Percentiles rank a stretch among this genome's conserved stretches.
Evolutionary conservation across 35 echinoderm and acorn worm genomes (phyloP).

Genomic region (Apostichopus californicus): DNA sequence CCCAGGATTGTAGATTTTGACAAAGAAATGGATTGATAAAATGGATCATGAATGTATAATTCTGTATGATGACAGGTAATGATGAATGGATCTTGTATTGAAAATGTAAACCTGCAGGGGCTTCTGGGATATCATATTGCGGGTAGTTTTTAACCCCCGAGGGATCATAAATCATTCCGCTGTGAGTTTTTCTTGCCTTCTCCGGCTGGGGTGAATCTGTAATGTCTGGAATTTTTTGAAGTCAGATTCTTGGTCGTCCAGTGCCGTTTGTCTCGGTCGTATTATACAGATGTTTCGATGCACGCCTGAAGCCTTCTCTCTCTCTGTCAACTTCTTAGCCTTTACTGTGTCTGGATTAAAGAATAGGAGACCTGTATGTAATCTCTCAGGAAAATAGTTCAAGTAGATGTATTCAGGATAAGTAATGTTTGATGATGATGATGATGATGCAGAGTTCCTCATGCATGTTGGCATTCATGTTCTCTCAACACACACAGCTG

Average conservation of each 20-base stretch:
- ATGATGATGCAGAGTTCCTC: too few relatives aligned
- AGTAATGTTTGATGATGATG: neutral
- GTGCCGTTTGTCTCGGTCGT: neutral
- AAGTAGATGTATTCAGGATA: slow-evolving; percentile 18
- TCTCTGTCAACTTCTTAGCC: neutral
- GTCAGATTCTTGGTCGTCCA: neutral
- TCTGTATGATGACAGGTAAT: neutral
- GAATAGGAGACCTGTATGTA: too few relatives aligned
- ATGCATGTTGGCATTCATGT: neutral
- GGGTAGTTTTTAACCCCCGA: neutral
- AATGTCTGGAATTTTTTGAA: neutral
- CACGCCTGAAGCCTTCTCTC: neutral
- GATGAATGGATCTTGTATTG: neutral
- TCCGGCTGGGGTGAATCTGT: neutral
- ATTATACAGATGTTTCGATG: neutral
- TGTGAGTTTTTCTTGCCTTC: neutral
- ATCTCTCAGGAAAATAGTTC: neutral
- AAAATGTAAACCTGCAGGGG: neutral
- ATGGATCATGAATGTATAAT: neutral
- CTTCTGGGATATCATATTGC: neutral
- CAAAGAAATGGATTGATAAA: too few relatives aligned
- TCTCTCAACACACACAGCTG: neutral
- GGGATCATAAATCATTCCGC: neutral
- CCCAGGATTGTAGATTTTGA: too few relatives aligned
- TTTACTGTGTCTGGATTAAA: neutral